These are phyloP conservation scores for Pseudobourletiella spinata DNA, from an alignment of 1,140 invertebrate species.

Conservation along the genomic window DNA sequence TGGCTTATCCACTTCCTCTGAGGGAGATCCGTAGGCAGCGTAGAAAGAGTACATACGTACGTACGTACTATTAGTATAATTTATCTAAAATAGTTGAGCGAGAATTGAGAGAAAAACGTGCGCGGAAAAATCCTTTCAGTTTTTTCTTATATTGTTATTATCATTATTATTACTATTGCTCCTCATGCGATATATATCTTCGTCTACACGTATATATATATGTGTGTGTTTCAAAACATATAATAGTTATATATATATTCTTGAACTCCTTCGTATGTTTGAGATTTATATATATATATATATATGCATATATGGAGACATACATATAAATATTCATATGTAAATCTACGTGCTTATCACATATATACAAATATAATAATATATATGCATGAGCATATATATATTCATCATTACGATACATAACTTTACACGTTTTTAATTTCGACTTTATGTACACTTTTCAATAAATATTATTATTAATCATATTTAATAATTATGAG, in stretches of 20 bases:
- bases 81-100: too few relatives aligned
- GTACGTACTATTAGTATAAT: too few relatives aligned
- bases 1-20: background rate
- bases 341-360: slow-evolving; percentile 7
- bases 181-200: too few relatives aligned
- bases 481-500: too few relatives aligned
- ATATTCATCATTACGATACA: background rate
- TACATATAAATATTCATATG: background rate
- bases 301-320: slow-evolving; percentile 3
- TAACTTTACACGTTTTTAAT: slow-evolving; percentile 1
- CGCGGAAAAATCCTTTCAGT: too few relatives aligned
- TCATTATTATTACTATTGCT: background rate
- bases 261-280: too few relatives aligned
- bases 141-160: slow-evolving; percentile 2
- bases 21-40: background rate
- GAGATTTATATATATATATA: slow-evolving; percentile 10
- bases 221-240: too few relatives aligned
- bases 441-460: slow-evolving; percentile 1
- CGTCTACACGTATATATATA: background rate
- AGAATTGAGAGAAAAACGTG: too few relatives aligned
- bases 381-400: slow-evolving; percentile 2
- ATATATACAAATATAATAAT: background rate
- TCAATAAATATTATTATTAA: background rate
- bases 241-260: too few relatives aligned
- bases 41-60: too few relatives aligned